Base-by-base conservation (phyloP, 2,113 vertebrate species). In the Tragelaphus buxtoni region DNA sequence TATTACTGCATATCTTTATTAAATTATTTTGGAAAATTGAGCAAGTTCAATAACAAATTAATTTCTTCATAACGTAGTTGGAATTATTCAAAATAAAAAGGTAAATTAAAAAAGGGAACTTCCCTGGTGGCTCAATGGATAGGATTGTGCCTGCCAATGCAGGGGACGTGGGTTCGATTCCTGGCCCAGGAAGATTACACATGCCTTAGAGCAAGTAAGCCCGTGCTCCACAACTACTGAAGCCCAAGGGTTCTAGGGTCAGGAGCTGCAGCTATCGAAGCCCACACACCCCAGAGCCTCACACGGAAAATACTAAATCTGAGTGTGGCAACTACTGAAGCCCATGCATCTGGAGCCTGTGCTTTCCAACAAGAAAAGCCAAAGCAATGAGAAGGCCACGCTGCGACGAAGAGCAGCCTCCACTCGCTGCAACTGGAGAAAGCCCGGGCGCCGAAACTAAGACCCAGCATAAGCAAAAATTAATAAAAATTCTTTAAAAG, bases 11-110 rank as follows among this genome's bases (percentile, higher is more conserved):
- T 77, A 13, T 47, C 47, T 53, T 95, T 90, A 96, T 92, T 83
- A 95, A 92, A 51, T 96, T 93, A 93, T 89, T 93, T 97, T 86
- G 80, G 53, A 81, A 97, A 94, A 83, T 4, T 60, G 30, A 95
- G 49, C 7, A 94, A 79, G 63, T 90, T 92, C 30, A 94, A 90
- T 60, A 94, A 86, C 39, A n/a, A 60, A 77, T 88, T 93, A 24
- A 61, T 90, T 95, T 92, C 42, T 69, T 97, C 32, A 92, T 69
- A 94, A 88, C 4, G 3, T 77, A 85, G 30, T 86, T 87, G 28
- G 20, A 95, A 90, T 88, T 89, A 83, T 79, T 90, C 90, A 81
- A 87, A 96, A 88, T 77, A 77, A 92, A 94, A 86, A 63, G 22
- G n/a, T 58, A 90, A 89, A 65, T 45, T 93, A 0, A 22, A 88